Conservation (phyloP, 2,113 vertebrate species). For the Phalacrocorax brasilianus region DNA sequence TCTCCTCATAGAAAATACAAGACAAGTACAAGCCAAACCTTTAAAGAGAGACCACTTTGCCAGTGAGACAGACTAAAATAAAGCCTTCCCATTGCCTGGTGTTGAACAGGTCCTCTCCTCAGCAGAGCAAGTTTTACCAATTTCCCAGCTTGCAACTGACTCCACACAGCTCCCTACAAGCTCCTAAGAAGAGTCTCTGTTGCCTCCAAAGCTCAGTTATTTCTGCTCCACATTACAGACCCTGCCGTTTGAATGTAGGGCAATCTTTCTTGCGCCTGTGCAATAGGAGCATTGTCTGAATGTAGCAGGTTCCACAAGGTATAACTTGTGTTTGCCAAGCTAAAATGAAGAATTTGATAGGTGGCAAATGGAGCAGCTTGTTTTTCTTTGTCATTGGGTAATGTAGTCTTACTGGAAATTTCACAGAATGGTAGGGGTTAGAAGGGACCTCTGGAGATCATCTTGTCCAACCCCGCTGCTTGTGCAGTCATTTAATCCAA, state of each 20-base stretch:
- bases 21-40: not conserved
- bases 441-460: too few relatives aligned
- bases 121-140: not conserved
- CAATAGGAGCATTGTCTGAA: not conserved
- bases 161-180: not conserved
- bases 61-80: not conserved
- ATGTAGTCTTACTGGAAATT: not conserved
- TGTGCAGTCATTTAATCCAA: too few relatives aligned
- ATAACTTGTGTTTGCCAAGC: not conserved
- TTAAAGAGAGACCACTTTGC: not conserved
- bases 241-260: not conserved
- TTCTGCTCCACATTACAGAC: not conserved
- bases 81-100: not conserved
- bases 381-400: not conserved
- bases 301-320: not conserved
- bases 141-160: not conserved
- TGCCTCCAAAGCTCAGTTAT: not conserved
- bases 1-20: rapidly evolving
- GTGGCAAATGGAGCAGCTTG: not conserved
- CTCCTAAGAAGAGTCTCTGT: not conserved
- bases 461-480: too few relatives aligned
- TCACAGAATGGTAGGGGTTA: not conserved
- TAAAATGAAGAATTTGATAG: not conserved
- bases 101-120: not conserved
- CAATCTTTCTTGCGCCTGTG: not conserved